These are phyloP conservation scores for Lepidurus arcticus DNA, from an alignment of 1,140 invertebrate genomes.

Conservation along the genomic window DNA sequence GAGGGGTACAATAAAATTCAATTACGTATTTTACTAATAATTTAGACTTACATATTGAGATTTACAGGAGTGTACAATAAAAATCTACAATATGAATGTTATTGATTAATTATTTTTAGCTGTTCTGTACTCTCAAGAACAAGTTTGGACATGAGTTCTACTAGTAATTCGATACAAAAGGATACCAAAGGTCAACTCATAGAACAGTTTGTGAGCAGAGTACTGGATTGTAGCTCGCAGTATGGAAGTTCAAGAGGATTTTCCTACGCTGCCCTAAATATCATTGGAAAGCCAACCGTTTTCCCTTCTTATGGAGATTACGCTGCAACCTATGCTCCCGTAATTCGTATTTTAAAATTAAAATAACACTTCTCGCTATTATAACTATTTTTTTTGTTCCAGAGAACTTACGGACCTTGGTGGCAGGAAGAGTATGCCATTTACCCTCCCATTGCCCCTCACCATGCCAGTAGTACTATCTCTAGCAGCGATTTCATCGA, in stretches of 20 bases:
- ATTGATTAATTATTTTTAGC: background rate
- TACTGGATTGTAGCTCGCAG: constrained; percentile 79
- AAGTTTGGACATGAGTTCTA: background rate
- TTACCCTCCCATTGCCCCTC: constrained; percentile 24
- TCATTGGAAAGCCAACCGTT: constrained; percentile 71
- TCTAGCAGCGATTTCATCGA: constrained; percentile 57
- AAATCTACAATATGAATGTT: too few relatives aligned
- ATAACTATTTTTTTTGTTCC: constrained; percentile 36
- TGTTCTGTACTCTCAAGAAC: background rate
- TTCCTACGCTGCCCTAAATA: constrained; percentile 78
- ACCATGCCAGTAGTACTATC: constrained; percentile 30
- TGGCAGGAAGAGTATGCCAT: constrained; percentile 62
- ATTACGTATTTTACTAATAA: too few relatives aligned
- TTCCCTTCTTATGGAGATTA: constrained; percentile 85
- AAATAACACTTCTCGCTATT: background rate
- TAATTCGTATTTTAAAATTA: constrained; percentile 45
- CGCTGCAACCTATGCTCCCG: constrained; percentile 81
- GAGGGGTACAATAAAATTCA: too few relatives aligned
- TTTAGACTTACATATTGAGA: too few relatives aligned
- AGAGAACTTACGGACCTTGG: constrained; percentile 86
- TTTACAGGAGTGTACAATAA: too few relatives aligned
- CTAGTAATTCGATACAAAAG: background rate
- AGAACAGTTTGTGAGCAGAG: constrained; percentile 61
- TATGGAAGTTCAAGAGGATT: constrained; percentile 81
- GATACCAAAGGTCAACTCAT: constrained; percentile 38